phyloP scores from a whole-genome alignment of 2,888 invertebrate species.

The Itoplectis maculator region DNA sequence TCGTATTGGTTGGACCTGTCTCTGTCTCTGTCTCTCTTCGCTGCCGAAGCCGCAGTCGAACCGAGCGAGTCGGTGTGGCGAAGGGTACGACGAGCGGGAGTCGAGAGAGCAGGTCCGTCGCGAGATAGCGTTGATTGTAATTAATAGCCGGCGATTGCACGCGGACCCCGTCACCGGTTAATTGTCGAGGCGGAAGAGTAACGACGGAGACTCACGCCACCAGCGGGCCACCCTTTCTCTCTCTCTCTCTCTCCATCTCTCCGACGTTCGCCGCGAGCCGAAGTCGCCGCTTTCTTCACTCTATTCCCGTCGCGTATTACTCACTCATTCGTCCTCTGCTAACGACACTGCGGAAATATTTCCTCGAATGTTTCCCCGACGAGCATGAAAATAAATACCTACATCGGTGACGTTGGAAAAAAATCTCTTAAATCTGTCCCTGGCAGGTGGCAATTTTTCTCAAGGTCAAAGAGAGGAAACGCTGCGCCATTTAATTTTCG shows the following conservation, averaged over 20 bases:
- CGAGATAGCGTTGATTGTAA: slow-evolving; percentile 83
- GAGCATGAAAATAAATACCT: no score
- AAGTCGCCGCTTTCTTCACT: slow-evolving; percentile 49
- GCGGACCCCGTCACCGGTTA: slow-evolving; percentile 76
- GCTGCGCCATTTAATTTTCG: no score
- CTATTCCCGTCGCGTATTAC: neutral
- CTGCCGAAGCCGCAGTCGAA: neutral
- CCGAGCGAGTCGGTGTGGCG: neutral
- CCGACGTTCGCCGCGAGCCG: slow-evolving; percentile 36
- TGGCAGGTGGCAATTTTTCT: no score
- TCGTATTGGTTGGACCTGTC: no score
- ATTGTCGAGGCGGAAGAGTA: slow-evolving; percentile 81
- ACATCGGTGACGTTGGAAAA: no score
- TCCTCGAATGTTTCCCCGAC: no score
- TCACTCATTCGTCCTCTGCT: neutral
- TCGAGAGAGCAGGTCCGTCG: slow-evolving; percentile 52
- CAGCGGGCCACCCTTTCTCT: slow-evolving; percentile 63
- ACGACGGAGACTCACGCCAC: slow-evolving; percentile 81
- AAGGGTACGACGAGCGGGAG: neutral
- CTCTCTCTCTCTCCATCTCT: neutral
- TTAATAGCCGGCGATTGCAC: slow-evolving; percentile 81
- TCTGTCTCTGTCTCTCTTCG: no score
- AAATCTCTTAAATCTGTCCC: no score
- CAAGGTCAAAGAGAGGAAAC: no score
- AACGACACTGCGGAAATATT: neutral